phyloP scores from a whole-genome alignment of 2,113 vertebrate species.

The Melanostigma gelatinosum region DNA sequence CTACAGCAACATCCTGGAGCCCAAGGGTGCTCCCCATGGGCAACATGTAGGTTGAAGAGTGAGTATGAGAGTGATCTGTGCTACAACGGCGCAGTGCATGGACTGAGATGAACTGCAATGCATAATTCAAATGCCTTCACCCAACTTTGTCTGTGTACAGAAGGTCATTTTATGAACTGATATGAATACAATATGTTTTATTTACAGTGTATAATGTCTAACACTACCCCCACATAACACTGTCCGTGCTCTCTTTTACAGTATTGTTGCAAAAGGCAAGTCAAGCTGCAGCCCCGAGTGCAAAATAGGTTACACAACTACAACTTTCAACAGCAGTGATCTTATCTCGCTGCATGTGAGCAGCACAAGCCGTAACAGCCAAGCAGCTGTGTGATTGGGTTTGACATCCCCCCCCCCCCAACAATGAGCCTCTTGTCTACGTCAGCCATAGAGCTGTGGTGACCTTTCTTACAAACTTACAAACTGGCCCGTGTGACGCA shows the following conservation, averaged over 20 bases:
- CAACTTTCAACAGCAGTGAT: constrained; percentile 61
- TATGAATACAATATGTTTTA: neutral
- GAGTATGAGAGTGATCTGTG: constrained; percentile 1
- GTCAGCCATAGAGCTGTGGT: constrained; percentile 47
- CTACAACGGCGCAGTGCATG: neutral
- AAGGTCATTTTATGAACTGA: neutral
- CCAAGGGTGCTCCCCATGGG: neutral
- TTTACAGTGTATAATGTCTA: neutral
- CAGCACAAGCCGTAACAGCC: constrained; percentile 47
- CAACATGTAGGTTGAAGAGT: constrained; percentile 17
- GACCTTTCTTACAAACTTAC: constrained; percentile 65
- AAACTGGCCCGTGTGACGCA: constrained; percentile 40
- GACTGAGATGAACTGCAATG: neutral
- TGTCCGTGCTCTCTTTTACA: neutral
- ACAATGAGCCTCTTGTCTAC: constrained; percentile 73
- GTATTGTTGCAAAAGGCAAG: constrained; percentile 16
- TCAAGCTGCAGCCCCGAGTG: constrained; percentile 31
- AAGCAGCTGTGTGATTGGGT: constrained; percentile 70
- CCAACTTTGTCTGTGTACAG: neutral
- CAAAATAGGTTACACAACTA: constrained; percentile 71
- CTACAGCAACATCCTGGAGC: constrained; percentile 3
- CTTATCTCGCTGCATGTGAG: constrained; percentile 73
- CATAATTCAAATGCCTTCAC: constrained; percentile 29
- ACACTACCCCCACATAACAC: neutral
- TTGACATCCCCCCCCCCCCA: constrained; percentile 52